Base-by-base conservation (phyloP, 2,113 vertebrate species). In the Antechinus flavipes region DNA sequence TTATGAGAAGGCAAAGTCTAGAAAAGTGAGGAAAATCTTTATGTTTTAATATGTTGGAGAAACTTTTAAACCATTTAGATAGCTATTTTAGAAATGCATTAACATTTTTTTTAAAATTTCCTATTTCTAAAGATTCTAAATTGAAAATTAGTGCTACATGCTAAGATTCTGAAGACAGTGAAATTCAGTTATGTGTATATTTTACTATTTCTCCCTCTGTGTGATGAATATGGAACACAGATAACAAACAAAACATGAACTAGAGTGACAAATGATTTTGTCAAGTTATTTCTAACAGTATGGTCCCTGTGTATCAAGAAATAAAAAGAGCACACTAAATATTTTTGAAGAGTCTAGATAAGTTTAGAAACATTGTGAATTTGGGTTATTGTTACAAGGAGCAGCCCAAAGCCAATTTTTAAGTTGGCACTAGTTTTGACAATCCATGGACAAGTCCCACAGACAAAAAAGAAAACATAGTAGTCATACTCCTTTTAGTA, bases 71-170 rank as follows among this genome's bases (percentile, higher is more conserved):
- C 14, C 35, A 76, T n/a, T 76, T 76, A n/a, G n/a, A n/a, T 35
- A 76, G 14, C 90, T 93, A 96, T 93, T 94, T 54, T 93, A 46
- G 14, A 90, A 76, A 30, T 93, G 68, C 89, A 91, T 46, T 90
- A 22, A 93, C 93, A 49, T 91, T 23, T 92, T 92, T 42, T 23
- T 95, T 96, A 94, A 68, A 58, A 54, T 2, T 84, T 96, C 94
- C 92, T 92, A 25, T 3, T 54, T 30, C 95, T 16, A 89, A 35
- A 91, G 14, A 14, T 93, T n/a, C 93, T 94, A 94, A 93, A 76
- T 89, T 95, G 52, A 95, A 97, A 95, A 91, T 94, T 94, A 96
- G 46, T 92, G n/a, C 0, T 12, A 94, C 89, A 91, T 93, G 2
- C 42, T 95, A 91, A 56, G 95, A 91, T 94, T 95, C 91, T 91